phyloP scores from a whole-genome alignment of 2,888 invertebrate genomes.

The Chironomus riparius region DNA sequence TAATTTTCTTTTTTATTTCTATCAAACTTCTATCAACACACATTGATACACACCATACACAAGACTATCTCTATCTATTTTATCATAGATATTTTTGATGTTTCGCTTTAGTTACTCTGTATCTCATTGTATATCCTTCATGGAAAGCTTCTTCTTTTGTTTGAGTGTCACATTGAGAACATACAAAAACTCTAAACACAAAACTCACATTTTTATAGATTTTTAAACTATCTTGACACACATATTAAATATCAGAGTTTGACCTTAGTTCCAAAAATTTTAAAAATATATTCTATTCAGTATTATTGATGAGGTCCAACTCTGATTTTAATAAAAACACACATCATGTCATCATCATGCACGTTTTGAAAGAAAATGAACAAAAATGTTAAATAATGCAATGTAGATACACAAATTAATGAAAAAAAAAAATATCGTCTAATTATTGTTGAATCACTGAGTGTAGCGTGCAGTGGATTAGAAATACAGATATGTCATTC shows the following conservation, averaged over 20 bases:
- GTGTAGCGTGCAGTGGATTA: not conserved
- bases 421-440: no score
- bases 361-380: not conserved
- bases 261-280: no score
- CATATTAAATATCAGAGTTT: not conserved
- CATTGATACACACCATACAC: constrained; percentile 1
- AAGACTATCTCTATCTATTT: not conserved
- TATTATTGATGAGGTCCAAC: no score
- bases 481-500: not conserved
- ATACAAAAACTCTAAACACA: not conserved
- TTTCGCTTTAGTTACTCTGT: no score
- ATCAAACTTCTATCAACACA: not conserved
- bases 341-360: not conserved
- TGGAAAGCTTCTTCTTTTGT: not conserved
- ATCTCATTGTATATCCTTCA: not conserved
- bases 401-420: no score
- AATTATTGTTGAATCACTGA: no score
- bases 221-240: not conserved
- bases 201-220: not conserved
- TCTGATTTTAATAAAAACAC: not conserved
- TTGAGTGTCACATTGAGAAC: not conserved
- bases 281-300: no score
- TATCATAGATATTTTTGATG: not conserved
- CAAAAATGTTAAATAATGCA: not conserved
- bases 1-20: not conserved